These are phyloP conservation scores for Deilephila elpenor DNA, from an alignment of 2,888 invertebrate species.

Conservation along the genomic window DNA sequence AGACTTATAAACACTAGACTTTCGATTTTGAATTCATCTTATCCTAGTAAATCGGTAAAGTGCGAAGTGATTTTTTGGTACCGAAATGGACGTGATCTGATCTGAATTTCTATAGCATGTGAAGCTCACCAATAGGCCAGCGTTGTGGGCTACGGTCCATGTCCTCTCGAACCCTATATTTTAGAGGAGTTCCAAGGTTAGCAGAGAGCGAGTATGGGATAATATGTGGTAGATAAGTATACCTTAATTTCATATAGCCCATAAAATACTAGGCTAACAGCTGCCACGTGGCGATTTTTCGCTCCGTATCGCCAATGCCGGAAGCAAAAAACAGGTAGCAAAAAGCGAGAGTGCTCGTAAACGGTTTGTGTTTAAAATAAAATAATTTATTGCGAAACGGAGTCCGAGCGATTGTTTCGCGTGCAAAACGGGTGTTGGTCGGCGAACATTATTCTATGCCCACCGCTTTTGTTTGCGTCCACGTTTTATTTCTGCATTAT, in stretches of 20 bases:
- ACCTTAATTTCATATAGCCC: slow-evolving; percentile 32
- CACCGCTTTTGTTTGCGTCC: slow-evolving; percentile 50
- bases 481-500: slow-evolving; percentile 6
- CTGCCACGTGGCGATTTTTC: slow-evolving; percentile 74
- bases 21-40: too few species aligned
- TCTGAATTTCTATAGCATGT: too few species aligned
- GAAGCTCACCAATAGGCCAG: too few species aligned
- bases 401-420: slow-evolving; percentile 58
- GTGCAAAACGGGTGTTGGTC: slow-evolving; percentile 42
- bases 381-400: slow-evolving; percentile 66
- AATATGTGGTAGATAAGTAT: not conserved
- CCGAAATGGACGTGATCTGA: too few species aligned
- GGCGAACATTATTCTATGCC: slow-evolving; percentile 56
- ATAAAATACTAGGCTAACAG: slow-evolving; percentile 53
- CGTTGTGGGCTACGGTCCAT: too few species aligned
- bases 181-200: not conserved
- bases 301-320: slow-evolving; percentile 54
- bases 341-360: slow-evolving; percentile 72
- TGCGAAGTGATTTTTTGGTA: too few species aligned
- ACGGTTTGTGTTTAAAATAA: slow-evolving; percentile 61
- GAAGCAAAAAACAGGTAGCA: slow-evolving; percentile 71
- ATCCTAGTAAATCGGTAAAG: too few species aligned
- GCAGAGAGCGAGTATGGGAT: not conserved
- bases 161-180: too few species aligned
- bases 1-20: too few species aligned